Percentiles rank a stretch among this genome's conserved stretches.
These are phyloP conservation scores for Parnassius apollo DNA, from an alignment of 2,888 invertebrate genomes.

Conservation along the genomic window DNA sequence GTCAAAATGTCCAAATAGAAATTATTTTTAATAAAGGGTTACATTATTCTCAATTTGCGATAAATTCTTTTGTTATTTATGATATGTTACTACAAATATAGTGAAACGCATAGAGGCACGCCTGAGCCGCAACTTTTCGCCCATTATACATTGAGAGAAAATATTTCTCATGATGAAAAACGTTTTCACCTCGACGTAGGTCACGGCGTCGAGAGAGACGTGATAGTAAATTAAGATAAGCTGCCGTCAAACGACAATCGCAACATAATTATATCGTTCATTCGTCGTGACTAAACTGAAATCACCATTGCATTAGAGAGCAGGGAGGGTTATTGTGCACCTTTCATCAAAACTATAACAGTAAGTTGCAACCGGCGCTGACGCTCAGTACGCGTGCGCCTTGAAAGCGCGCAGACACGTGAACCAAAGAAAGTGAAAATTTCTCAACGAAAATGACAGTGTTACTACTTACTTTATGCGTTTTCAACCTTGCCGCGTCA, in stretches of 20 bases:
- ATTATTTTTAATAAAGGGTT: no score
- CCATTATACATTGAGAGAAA: constrained; percentile 61
- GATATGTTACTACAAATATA: not conserved
- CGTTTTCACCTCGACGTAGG: constrained; percentile 70
- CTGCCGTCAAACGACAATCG: constrained; percentile 67
- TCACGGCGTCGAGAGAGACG: constrained; percentile 71
- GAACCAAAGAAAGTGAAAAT: constrained; percentile 69
- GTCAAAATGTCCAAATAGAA: no score
- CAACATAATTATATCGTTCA: constrained; percentile 74
- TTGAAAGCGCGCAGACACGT: constrained; percentile 60
- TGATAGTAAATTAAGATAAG: constrained; percentile 76
- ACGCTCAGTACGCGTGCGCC: constrained; percentile 70
- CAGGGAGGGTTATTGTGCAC: constrained; percentile 72
- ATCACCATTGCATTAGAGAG: constrained; percentile 73
- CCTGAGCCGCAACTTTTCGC: constrained; percentile 47
- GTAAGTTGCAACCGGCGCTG: constrained; percentile 50
- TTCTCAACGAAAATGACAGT: constrained; percentile 68
- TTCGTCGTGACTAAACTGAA: constrained; percentile 75
- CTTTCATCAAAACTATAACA: constrained; percentile 78
- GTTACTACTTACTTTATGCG: constrained; percentile 54
- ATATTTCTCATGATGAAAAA: constrained; percentile 69
- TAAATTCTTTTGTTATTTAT: no score
- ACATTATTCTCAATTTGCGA: no score
- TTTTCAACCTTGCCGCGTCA: constrained; percentile 50
- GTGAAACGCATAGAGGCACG: constrained; percentile 19